Conservation (phyloP, 1,140 invertebrate genomes). For the Leptinotarsa defecta region DNA sequence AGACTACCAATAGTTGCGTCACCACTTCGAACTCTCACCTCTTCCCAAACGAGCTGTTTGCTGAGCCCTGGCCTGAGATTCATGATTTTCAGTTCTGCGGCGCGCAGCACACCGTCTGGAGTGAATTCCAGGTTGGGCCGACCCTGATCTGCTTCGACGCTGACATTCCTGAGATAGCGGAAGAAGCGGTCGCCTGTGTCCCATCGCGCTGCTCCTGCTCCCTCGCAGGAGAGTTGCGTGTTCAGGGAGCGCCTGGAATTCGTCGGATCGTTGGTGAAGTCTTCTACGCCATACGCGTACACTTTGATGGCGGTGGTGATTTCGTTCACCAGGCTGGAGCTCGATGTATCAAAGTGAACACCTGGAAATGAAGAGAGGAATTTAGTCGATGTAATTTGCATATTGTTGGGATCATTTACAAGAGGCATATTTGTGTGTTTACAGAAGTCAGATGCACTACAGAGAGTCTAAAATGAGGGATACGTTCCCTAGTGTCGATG, state of each 20-base stretch:
- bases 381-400: too few species aligned
- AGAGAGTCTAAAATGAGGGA: too few species aligned
- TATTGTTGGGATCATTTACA: too few species aligned
- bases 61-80: constrained; percentile 82
- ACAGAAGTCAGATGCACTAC: too few species aligned
- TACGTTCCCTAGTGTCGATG: too few species aligned
- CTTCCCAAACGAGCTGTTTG: constrained; percentile 85
- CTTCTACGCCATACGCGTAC: constrained; percentile 87
- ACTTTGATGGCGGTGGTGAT: constrained; percentile 89
- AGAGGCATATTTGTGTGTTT: too few species aligned
- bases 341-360: constrained; percentile 89
- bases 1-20: too few species aligned
- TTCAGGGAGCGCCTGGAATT: constrained; percentile 74
- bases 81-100: constrained; percentile 90
- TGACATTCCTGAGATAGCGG: constrained; percentile 82
- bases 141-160: constrained; percentile 75
- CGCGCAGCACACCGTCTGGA: constrained; percentile 82
- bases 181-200: constrained; percentile 74
- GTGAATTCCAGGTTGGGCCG: constrained; percentile 86
- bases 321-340: constrained; percentile 77
- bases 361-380: constrained; percentile 60
- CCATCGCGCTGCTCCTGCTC: constrained; percentile 76
- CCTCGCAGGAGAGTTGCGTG: constrained; percentile 81
- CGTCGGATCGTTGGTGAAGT: constrained; percentile 75
- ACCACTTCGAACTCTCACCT: constrained; percentile 65